Base-by-base conservation (phyloP, 2,113 vertebrate genomes). In the Limnothrissa miodon region DNA sequence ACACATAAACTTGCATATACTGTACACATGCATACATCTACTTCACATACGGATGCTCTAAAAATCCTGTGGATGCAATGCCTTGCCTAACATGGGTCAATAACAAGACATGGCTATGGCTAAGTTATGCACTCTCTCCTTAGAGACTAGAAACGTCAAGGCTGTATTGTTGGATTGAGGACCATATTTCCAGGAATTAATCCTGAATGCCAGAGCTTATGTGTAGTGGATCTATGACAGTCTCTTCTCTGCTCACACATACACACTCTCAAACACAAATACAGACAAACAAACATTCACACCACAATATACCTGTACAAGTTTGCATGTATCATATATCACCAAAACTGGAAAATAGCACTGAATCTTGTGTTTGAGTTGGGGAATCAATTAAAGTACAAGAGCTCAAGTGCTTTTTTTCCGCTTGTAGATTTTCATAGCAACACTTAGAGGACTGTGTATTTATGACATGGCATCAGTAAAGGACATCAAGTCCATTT, bases 251-350 rank as follows among this genome's bases (percentile, higher is more conserved):
- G 11, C 33, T 19, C 66, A 8, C 66, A 74, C 66, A 39, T 11
- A 90, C 88, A 91, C 86, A 89, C 89, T 88, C 89, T 84, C 74
- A 84, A 62, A 90, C 80, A 90, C 88, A 80, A 82, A 79, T n/a
- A 51, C 85, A 78, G 80, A 83, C 87, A 90, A 83, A 90, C 39
- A 87, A 0, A 66, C 59, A 66, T 36, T 66, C 81, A 84, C 91
- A 83, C 36, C 45, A 79, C 82, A 46, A 85, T 79, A 93, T 90
- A 92, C 85, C 88, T 85, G 89, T 93, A 92, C 89, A 93, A 93
- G 91, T 92, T 93, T 95, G 93, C 94, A 93, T 94, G 94, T 93
- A 92, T 93, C 91, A 93, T 90, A 92, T 94, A 91, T 91, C 92
- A 91, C 90, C 90, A 93, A 93, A 92, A 87, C 23, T 11, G 92